Percentiles rank a stretch among this genome's conserved stretches.
phyloP scores from a whole-genome alignment of 1,140 invertebrate genomes.

The Drosophila pandora region DNA sequence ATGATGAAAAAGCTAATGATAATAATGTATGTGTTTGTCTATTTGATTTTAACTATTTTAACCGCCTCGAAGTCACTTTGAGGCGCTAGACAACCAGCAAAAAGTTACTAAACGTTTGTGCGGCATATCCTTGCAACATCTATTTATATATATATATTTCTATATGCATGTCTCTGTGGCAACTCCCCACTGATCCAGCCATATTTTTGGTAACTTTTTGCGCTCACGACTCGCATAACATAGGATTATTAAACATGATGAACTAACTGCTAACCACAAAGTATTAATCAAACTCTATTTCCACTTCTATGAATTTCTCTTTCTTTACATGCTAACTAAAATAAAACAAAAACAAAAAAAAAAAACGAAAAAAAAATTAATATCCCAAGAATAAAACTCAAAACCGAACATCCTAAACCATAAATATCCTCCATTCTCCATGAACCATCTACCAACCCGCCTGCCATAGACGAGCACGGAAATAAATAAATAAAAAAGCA shows the following conservation, averaged over 20 bases:
- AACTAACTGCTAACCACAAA: constrained; percentile 74
- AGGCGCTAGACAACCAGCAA: constrained; percentile 29
- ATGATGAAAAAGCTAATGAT: constrained; percentile 44
- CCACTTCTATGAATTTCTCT: constrained; percentile 74
- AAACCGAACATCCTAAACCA: constrained; percentile 27
- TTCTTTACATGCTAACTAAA: constrained; percentile 78
- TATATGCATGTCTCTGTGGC: constrained; percentile 8
- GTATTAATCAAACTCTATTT: constrained; percentile 76
- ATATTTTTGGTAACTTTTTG: constrained; percentile 72
- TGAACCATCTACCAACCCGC: constrained; percentile 33
- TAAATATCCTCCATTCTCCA: constrained; percentile 34
- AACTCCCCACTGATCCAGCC: constrained; percentile 17
- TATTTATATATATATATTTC: constrained; percentile 5
- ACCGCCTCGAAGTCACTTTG: constrained; percentile 10
- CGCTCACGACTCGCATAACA: constrained; percentile 65
- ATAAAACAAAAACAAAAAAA: constrained; percentile 29
- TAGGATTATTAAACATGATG: constrained; percentile 40
- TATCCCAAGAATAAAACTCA: constrained; percentile 26
- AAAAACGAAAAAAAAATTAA: constrained; percentile 37
- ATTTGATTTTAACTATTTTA: constrained; percentile 22
- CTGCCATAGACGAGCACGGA: constrained; percentile 43
- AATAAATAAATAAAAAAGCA: constrained; percentile 1
- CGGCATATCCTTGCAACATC: constrained; percentile 26
- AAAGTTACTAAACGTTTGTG: constrained; percentile 72
- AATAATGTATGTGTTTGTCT: constrained; percentile 72